Evolutionary conservation across 1,140 invertebrate species (phyloP).

Genomic region (Drosophila ironensis): DNA sequence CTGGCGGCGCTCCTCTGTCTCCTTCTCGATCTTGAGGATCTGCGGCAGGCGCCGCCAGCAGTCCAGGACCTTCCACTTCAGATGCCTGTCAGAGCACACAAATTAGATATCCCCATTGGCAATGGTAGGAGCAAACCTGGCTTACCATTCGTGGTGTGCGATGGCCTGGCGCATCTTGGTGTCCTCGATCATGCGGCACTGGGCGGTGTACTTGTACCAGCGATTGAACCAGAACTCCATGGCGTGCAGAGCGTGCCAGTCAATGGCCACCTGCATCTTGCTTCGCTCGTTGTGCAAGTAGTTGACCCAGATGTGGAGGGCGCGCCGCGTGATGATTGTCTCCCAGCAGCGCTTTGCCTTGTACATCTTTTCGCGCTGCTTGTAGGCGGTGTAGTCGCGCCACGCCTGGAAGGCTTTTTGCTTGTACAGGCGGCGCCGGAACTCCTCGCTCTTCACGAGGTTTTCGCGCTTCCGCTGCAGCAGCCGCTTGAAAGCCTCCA

Average conservation of each 20-base stretch:
- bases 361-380: slow-evolving; percentile 82
- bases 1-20: slow-evolving; percentile 85
- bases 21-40: slow-evolving; percentile 84
- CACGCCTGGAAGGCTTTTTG: slow-evolving; percentile 83
- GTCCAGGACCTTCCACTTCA: slow-evolving; percentile 85
- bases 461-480: slow-evolving; percentile 83
- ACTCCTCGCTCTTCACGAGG: slow-evolving; percentile 82
- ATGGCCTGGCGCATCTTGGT: slow-evolving; percentile 83
- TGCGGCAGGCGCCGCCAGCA: slow-evolving; percentile 85
- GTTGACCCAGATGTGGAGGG: slow-evolving; percentile 80
- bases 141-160: slow-evolving; percentile 83
- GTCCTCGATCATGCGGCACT: slow-evolving; percentile 81
- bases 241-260: slow-evolving; percentile 85
- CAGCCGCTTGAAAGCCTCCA: slow-evolving; percentile 83
- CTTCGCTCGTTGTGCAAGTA: slow-evolving; percentile 82
- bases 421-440: slow-evolving; percentile 82
- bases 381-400: slow-evolving; percentile 83
- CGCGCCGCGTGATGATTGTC: slow-evolving; percentile 79
- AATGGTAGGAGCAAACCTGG: no score
- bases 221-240: slow-evolving; percentile 83
- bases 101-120: no score
- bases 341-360: slow-evolving; percentile 83
- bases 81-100: no score
- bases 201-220: slow-evolving; percentile 82
- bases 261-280: slow-evolving; percentile 85